Evolutionary conservation across 1,140 invertebrate genomes (phyloP).

Genomic region (Cyclargus thomasi): DNA sequence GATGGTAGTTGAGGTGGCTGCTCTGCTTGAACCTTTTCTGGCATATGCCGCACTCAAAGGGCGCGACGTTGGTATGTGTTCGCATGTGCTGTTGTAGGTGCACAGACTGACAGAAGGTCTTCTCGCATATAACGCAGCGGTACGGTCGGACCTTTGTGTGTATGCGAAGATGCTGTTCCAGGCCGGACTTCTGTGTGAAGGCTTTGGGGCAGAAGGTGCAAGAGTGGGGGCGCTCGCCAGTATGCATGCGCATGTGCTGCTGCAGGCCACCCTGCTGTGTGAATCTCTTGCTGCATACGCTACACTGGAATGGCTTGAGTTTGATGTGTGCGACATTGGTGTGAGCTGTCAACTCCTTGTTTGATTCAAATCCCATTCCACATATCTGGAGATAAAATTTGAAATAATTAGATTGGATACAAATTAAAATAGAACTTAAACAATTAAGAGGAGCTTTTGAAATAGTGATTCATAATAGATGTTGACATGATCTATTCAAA

Average conservation of each 20-base stretch:
- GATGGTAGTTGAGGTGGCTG: conserved; percentile 67
- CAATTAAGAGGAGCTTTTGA: too few species aligned
- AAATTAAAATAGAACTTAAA: too few species aligned
- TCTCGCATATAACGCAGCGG: conserved; percentile 81
- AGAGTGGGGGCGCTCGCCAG: conserved; percentile 85
- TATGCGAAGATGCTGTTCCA: conserved; percentile 79
- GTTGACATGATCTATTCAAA: too few species aligned
- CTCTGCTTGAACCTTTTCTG: conserved; percentile 69
- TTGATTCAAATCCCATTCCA: conserved; percentile 38
- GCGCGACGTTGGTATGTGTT: conserved; percentile 80
- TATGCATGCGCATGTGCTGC: conserved; percentile 77
- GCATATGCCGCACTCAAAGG: conserved; percentile 83
- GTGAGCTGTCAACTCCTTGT: conserved; percentile 62
- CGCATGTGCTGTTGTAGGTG: conserved; percentile 69
- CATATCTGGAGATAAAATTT: conserved; percentile 26
- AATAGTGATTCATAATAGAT: too few species aligned
- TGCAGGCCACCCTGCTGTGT: conserved; percentile 59
- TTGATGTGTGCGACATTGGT: conserved; percentile 64
- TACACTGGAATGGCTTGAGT: conserved; percentile 55
- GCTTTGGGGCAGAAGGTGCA: conserved; percentile 89
- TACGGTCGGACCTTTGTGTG: conserved; percentile 80
- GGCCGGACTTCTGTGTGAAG: conserved; percentile 85
- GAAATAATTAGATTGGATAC: neutral
- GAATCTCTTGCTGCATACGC: conserved; percentile 59
- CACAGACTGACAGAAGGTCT: conserved; percentile 76